Percentiles rank a stretch among this genome's conserved stretches.
Evolutionary conservation across 2,797 vertebrate genomes (phyloP).

Genomic region (Forpus xanthops): DNA sequence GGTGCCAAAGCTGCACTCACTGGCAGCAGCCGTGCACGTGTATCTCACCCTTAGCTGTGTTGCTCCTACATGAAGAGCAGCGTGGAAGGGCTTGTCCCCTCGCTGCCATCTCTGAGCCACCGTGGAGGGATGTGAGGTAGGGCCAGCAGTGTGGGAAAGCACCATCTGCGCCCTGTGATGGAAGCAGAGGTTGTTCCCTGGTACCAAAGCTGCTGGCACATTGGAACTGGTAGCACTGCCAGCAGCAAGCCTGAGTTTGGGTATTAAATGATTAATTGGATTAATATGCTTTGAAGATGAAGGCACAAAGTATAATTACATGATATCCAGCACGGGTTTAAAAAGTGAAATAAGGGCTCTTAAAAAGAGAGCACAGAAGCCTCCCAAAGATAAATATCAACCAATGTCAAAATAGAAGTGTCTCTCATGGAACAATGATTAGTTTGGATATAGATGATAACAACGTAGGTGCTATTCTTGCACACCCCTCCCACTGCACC

Average conservation of each 20-base stretch:
- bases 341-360: not conserved
- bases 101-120: rapidly evolving
- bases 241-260: not conserved
- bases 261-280: not conserved
- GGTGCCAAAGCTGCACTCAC: not conserved
- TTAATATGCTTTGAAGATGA: not conserved
- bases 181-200: not conserved
- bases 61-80: rapidly evolving
- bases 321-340: not conserved
- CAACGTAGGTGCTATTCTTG: not conserved
- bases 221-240: not conserved
- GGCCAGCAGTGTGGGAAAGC: not conserved
- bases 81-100: not conserved
- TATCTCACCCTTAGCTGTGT: rapidly evolving
- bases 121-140: not conserved
- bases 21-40: not conserved
- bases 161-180: rapidly evolving
- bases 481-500: not conserved
- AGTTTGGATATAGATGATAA: not conserved
- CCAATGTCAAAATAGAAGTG: not conserved
- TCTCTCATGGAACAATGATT: not conserved
- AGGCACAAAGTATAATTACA: not conserved
- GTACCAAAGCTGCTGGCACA: rapidly evolving
- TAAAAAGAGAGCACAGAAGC: not conserved
- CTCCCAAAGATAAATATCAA: not conserved